phyloP scores from a whole-genome alignment of 2,797 vertebrate genomes.

The Chanos chanos region DNA sequence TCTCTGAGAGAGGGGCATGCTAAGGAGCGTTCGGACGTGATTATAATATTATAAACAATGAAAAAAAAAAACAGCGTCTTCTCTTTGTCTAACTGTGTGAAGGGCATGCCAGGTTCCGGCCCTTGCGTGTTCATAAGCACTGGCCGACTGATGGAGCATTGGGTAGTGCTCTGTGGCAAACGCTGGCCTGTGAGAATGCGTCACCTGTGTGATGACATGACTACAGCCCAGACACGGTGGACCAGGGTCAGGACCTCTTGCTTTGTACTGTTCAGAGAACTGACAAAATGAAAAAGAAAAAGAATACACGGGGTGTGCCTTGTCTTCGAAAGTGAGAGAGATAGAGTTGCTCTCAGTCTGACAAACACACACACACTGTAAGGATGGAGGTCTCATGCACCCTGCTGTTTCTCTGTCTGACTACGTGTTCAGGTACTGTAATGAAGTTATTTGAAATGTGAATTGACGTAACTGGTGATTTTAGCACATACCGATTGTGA shows the following conservation, averaged over 20 bases:
- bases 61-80: too few relatives aligned
- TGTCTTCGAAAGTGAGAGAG: too few relatives aligned
- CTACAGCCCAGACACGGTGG: slow-evolving; percentile 19
- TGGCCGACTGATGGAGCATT: too few relatives aligned
- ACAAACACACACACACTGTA: not conserved
- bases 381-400: slow-evolving; percentile 44
- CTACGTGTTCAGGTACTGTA: slow-evolving; percentile 52
- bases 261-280: slow-evolving; percentile 4
- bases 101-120: too few relatives aligned
- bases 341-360: slow-evolving; percentile 19
- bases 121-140: too few relatives aligned
- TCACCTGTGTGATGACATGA: slow-evolving; percentile 6
- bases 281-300: slow-evolving; percentile 13
- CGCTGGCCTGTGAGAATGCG: slow-evolving; percentile 18
- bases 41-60: too few relatives aligned
- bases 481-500: too few relatives aligned
- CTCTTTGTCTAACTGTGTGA: too few relatives aligned
- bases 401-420: slow-evolving; percentile 43
- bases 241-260: too few relatives aligned
- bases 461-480: too few relatives aligned
- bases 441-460: not conserved
- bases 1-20: too few relatives aligned
- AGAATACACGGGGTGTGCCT: slow-evolving; percentile 27
- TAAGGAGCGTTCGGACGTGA: too few relatives aligned
- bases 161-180: not conserved